Conservation (phyloP, 2,888 invertebrate species). For the Geophilus truncorum region DNA sequence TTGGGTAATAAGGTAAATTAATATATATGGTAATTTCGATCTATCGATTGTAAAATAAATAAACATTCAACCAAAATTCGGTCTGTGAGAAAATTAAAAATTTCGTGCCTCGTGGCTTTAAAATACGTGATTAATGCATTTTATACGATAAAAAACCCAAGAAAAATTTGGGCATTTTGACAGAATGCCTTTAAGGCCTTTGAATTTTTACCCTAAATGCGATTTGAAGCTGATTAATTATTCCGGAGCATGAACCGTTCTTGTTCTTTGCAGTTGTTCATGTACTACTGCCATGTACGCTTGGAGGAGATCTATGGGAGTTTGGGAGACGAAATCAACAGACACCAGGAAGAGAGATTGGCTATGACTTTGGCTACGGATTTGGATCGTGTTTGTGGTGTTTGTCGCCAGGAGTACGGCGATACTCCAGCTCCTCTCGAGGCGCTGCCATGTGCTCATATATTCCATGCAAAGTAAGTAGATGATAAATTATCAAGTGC, state of each 20-base stretch:
- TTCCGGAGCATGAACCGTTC: not conserved
- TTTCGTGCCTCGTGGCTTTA: not conserved
- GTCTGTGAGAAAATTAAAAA: too few species aligned
- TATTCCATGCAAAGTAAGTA: slow-evolving; percentile 60
- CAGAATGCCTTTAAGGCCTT: too few species aligned
- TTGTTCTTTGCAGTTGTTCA: slow-evolving; percentile 33
- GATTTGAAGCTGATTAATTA: not conserved
- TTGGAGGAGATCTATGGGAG: slow-evolving; percentile 75
- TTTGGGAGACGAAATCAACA: slow-evolving; percentile 73
- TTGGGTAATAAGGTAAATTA: slow-evolving; percentile 36
- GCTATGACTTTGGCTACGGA: slow-evolving; percentile 62
- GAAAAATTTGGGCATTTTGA: too few species aligned
- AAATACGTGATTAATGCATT: not conserved
- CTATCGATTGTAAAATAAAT: too few species aligned
- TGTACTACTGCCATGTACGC: slow-evolving; percentile 56
- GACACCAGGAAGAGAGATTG: slow-evolving; percentile 67
- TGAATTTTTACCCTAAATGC: not conserved
- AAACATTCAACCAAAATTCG: too few species aligned
- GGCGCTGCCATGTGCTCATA: slow-evolving; percentile 79
- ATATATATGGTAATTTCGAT: not conserved
- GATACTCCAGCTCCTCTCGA: slow-evolving; percentile 66
- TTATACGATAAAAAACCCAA: not conserved
- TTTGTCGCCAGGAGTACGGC: slow-evolving; percentile 68
- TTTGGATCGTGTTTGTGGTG: slow-evolving; percentile 72
- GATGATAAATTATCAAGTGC: too few species aligned